Conservation (phyloP, 2,888 invertebrate genomes). For the Gasteruption jaculator region DNA sequence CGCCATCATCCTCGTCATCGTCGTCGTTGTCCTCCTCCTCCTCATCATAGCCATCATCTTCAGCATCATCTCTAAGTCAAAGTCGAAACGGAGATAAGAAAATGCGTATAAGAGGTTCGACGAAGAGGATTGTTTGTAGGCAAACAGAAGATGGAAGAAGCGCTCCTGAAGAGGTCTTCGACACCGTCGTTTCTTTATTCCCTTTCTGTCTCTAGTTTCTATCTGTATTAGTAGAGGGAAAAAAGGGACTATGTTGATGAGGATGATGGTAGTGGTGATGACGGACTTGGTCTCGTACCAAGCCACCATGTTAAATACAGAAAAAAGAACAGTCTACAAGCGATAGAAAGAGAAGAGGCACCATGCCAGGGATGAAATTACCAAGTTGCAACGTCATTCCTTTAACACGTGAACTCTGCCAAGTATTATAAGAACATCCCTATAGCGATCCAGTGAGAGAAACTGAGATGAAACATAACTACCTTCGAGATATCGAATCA, state of each 20-base stretch:
- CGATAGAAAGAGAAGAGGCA: constrained; percentile 25
- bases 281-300: neutral
- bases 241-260: constrained; percentile 13
- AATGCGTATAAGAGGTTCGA: constrained; percentile 26
- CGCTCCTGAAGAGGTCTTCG: constrained; percentile 25
- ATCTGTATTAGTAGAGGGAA: constrained; percentile 5
- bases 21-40: no score
- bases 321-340: constrained; percentile 19
- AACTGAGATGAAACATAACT: no score
- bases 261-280: constrained; percentile 11
- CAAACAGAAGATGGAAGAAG: constrained; percentile 32
- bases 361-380: constrained; percentile 45
- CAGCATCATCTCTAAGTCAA: no score
- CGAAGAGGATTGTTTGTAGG: constrained; percentile 41
- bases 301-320: constrained; percentile 24
- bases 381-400: constrained; percentile 46
- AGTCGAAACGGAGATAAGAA: constrained; percentile 17
- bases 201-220: no score
- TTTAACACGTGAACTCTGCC: constrained; percentile 33
- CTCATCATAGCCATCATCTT: no score
- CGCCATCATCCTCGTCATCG: no score
- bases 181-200: no score
- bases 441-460: no score
- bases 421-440: constrained; percentile 34
- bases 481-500: constrained; percentile 34